Evolutionary conservation across 2,113 vertebrate species (phyloP).

Genomic region (Perca schrenkii): DNA sequence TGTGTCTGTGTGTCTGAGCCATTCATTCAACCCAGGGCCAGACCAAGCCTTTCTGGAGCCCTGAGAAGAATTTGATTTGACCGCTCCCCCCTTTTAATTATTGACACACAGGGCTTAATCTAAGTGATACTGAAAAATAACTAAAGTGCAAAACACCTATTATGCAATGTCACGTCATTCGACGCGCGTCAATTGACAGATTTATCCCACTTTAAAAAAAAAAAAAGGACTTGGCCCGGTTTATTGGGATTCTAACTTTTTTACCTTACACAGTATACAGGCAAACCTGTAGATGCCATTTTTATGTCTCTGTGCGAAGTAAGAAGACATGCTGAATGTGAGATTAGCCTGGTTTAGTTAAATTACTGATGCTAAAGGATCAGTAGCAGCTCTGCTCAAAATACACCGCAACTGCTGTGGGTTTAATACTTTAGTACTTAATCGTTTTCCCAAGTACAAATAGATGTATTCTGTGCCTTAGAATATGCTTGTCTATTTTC

Average conservation of each 20-base stretch:
- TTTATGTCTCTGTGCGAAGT: neutral
- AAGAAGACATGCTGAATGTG: neutral
- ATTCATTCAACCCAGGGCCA: neutral
- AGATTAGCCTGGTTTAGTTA: neutral
- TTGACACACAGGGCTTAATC: neutral
- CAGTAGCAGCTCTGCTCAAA: neutral
- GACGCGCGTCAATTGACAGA: neutral
- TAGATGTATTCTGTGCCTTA: neutral
- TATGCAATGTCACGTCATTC: neutral
- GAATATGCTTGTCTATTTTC: neutral
- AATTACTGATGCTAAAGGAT: neutral
- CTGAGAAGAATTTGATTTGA: constrained; percentile 5
- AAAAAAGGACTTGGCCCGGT: neutral
- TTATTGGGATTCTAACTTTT: neutral
- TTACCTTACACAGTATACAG: neutral
- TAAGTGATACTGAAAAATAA: neutral
- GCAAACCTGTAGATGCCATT: neutral
- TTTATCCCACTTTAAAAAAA: neutral
- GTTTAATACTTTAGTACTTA: neutral
- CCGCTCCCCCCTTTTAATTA: neutral
- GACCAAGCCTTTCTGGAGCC: neutral
- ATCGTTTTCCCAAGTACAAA: neutral
- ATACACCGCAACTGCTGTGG: neutral
- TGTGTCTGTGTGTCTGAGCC: constrained; percentile 27
- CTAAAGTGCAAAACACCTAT: neutral